These are phyloP conservation scores for Dyspetes luteomarginatus DNA, from an alignment of 2,888 invertebrate genomes.

Conservation along the genomic window DNA sequence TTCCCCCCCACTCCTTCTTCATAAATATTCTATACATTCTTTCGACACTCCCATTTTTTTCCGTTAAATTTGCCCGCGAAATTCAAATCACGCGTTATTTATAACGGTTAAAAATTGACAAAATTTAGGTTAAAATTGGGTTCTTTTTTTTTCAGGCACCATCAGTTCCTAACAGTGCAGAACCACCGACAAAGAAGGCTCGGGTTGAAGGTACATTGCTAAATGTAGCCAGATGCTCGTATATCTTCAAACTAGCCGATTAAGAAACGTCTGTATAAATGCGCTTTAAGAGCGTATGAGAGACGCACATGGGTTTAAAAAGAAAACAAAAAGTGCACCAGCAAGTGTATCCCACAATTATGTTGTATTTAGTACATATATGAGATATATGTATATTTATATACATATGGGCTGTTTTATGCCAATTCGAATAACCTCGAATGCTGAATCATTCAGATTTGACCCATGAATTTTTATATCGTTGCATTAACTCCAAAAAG, in stretches of 20 bases:
- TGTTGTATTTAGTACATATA: slow-evolving; percentile 19
- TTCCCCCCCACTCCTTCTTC: no score
- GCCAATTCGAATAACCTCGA: neutral
- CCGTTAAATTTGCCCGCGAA: neutral
- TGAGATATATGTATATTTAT: slow-evolving; percentile 30
- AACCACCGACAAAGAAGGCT: slow-evolving; percentile 78
- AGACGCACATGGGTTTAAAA: slow-evolving; percentile 48
- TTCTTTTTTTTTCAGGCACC: slow-evolving; percentile 75
- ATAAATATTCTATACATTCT: slow-evolving; percentile 17
- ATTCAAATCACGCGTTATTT: no score
- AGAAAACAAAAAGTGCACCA: slow-evolving; percentile 46
- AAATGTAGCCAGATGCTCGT: slow-evolving; percentile 70
- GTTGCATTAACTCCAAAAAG: neutral
- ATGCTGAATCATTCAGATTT: neutral
- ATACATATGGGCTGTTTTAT: neutral
- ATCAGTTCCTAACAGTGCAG: slow-evolving; percentile 75
- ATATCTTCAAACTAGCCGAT: slow-evolving; percentile 62
- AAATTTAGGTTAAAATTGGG: neutral
- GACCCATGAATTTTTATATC: neutral
- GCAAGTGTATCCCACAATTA: slow-evolving; percentile 27
- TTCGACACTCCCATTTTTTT: neutral
- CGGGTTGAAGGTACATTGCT: slow-evolving; percentile 82
- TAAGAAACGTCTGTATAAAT: slow-evolving; percentile 64
- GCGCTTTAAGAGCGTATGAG: slow-evolving; percentile 32
- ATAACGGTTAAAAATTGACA: neutral